A percentile compares a stretch with the other conserved stretches of the same genome.
These are phyloP conservation scores for Champsocephalus esox DNA, from an alignment of 2,797 vertebrate species.

Conservation along the genomic window DNA sequence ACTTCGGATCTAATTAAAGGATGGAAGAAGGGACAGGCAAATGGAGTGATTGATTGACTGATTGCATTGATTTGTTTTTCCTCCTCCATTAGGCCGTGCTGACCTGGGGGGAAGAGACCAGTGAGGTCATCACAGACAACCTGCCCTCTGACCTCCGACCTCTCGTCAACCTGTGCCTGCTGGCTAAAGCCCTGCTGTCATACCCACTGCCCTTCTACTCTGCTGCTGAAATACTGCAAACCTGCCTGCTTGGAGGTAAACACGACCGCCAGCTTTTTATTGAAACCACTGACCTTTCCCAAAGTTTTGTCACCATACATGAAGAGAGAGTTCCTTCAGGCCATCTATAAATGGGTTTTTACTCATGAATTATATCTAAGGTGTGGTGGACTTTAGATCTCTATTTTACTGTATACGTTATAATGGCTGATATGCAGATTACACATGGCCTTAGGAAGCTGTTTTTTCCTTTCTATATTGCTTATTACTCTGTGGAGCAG, in stretches of 20 bases:
- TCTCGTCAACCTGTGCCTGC: slow-evolving; percentile 85
- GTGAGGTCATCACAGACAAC: slow-evolving; percentile 89
- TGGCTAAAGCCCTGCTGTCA: slow-evolving; percentile 86
- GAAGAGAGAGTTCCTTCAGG: not conserved
- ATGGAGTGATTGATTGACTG: slow-evolving; percentile 33
- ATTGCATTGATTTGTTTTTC: slow-evolving; percentile 48
- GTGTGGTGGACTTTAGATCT: slow-evolving; percentile 1
- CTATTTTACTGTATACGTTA: not conserved
- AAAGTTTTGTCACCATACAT: not conserved
- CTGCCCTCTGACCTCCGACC: slow-evolving; percentile 83
- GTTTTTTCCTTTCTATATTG: not conserved
- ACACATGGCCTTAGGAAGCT: not conserved
- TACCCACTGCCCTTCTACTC: slow-evolving; percentile 89
- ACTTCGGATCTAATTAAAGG: not conserved
- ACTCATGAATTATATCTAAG: not conserved
- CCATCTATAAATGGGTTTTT: not conserved
- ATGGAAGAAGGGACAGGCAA: slow-evolving; percentile 1
- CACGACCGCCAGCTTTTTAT: not conserved
- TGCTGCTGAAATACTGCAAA: slow-evolving; percentile 83
- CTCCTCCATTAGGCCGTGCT: slow-evolving; percentile 73
- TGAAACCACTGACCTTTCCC: not conserved
- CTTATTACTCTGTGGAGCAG: slow-evolving; percentile 10
- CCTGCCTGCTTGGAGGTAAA: slow-evolving; percentile 70
- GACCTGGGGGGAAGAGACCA: slow-evolving; percentile 86
- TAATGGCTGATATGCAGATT: slow-evolving; percentile 3